phyloP scores from a whole-genome alignment of 1,140 invertebrate genomes.

The Dryas iulia region DNA sequence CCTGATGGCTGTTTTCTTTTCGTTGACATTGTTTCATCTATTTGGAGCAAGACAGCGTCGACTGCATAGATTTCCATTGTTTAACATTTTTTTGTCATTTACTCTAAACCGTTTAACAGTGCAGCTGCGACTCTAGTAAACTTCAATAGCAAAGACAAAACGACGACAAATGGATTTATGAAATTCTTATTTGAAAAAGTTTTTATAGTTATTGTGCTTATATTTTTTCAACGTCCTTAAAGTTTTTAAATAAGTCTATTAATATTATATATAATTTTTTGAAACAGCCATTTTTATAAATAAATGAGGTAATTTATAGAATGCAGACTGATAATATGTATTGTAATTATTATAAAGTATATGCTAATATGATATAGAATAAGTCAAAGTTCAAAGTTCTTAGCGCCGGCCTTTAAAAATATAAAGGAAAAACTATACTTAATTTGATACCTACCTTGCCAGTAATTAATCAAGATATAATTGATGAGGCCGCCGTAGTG shows the following conservation, averaged over 20 bases:
- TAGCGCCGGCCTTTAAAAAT: too few relatives aligned
- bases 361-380: too few relatives aligned
- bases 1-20: slow-evolving; percentile 1
- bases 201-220: slow-evolving; percentile 6
- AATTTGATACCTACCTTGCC: too few relatives aligned
- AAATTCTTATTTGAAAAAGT: slow-evolving; percentile 1
- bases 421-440: too few relatives aligned
- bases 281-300: too few relatives aligned
- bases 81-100: slow-evolving; percentile 9
- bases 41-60: neutral
- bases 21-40: slow-evolving; percentile 1
- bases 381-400: too few relatives aligned
- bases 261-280: too few relatives aligned
- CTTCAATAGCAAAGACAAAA: slow-evolving; percentile 36
- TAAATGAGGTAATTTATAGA: too few relatives aligned
- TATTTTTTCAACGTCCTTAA: slow-evolving; percentile 31
- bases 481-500: too few relatives aligned
- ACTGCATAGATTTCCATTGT: slow-evolving; percentile 8
- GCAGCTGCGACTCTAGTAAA: slow-evolving; percentile 41
- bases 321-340: too few relatives aligned
- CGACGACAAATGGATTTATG: slow-evolving; percentile 2
- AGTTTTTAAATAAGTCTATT: neutral
- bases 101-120: slow-evolving; percentile 28
- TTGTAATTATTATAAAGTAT: too few relatives aligned
- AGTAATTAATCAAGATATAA: too few relatives aligned